A percentile compares a stretch with the other conserved stretches of the same genome.
Evolutionary conservation across 2,797 vertebrate genomes (phyloP).

Genomic region (Galagoides demidoff): DNA sequence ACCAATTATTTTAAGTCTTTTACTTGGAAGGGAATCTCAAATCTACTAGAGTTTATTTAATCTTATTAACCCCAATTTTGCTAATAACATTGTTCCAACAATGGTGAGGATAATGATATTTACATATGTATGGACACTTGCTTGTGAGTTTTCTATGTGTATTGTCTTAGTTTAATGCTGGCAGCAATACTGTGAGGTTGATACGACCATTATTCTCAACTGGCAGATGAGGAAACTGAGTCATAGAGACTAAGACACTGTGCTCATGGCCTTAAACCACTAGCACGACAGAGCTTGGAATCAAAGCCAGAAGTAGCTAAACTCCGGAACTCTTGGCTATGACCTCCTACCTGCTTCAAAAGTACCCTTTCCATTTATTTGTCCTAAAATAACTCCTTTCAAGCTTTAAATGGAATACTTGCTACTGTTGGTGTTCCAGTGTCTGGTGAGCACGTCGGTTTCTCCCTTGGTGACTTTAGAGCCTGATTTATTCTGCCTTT

Average conservation of each 20-base stretch:
- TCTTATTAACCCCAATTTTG: background rate
- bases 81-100: background rate
- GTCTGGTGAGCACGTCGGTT: background rate
- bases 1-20: background rate
- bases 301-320: background rate
- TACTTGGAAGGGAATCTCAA: conserved; percentile 18
- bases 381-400: conserved; percentile 56
- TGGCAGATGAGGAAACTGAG: background rate
- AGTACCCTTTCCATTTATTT: conserved; percentile 20
- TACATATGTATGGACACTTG: background rate
- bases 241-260: background rate
- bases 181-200: background rate
- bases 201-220: background rate
- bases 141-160: background rate
- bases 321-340: background rate
- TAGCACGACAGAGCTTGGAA: background rate
- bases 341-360: background rate
- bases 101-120: background rate
- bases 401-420: background rate
- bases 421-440: background rate
- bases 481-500: conserved; percentile 31
- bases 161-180: background rate
- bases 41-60: background rate
- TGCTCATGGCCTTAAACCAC: background rate
- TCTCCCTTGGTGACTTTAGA: background rate